Conservation (phyloP, 64 coral and sea anemone genomes). For the Astreopora myriophthalma region DNA sequence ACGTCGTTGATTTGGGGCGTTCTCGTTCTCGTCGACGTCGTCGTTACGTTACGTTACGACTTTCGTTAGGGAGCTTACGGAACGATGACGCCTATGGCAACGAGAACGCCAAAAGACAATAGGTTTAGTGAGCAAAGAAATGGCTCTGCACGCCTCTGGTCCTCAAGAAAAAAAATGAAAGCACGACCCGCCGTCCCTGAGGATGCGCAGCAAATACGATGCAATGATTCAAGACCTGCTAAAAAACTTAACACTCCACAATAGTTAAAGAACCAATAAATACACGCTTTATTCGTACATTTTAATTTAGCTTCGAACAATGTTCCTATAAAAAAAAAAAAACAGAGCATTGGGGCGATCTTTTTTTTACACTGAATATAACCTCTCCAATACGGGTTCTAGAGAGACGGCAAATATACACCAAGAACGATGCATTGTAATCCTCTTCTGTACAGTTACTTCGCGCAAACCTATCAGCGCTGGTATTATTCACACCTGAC, state of each 20-base stretch:
- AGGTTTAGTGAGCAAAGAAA: no score
- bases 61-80: no score
- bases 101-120: no score
- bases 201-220: no score
- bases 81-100: no score
- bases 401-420: slow-evolving; percentile 38
- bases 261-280: slow-evolving; percentile 15
- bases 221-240: no score
- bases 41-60: no score
- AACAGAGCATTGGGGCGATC: background rate
- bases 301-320: slow-evolving; percentile 17
- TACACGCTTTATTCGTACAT: slow-evolving; percentile 53
- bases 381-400: background rate
- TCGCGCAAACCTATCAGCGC: background rate
- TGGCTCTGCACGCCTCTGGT: no score
- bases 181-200: no score
- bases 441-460: slow-evolving; percentile 6
- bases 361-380: slow-evolving; percentile 17
- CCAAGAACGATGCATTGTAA: background rate
- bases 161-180: no score
- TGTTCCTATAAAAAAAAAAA: slow-evolving; percentile 28
- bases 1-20: no score
- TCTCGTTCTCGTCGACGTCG: no score
- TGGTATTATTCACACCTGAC: slow-evolving; percentile 12
- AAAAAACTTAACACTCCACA: background rate